These are phyloP conservation scores for Agrochola lychnidis DNA, from an alignment of 2,888 invertebrate genomes.

Conservation along the genomic window DNA sequence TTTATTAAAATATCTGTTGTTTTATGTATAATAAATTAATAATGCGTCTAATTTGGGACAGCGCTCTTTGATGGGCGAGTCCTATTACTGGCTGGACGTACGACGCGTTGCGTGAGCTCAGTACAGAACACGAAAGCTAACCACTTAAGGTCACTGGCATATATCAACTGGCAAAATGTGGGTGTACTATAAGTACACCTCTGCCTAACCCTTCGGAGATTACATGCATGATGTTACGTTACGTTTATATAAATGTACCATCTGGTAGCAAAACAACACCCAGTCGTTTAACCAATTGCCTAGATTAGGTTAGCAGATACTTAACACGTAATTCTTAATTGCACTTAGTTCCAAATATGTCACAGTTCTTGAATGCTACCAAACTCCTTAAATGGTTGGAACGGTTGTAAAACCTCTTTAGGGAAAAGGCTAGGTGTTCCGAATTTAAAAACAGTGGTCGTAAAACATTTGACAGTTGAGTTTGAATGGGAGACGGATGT, in stretches of 20 bases:
- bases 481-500: background rate
- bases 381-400: constrained; percentile 19
- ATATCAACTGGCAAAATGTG: too few species aligned
- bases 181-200: too few species aligned
- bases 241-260: background rate
- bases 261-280: constrained; percentile 1
- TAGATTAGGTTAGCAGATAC: constrained; percentile 27
- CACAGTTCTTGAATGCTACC: constrained; percentile 6
- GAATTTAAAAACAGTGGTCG: constrained; percentile 22
- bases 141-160: too few species aligned
- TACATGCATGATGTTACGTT: too few species aligned
- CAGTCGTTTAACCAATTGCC: constrained; percentile 23
- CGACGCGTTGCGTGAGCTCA: too few species aligned
- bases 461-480: constrained; percentile 18
- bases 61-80: too few species aligned
- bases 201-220: too few species aligned
- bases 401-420: constrained; percentile 30
- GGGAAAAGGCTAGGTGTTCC: constrained; percentile 15
- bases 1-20: too few species aligned
- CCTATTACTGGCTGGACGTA: too few species aligned
- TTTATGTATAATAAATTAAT: too few species aligned
- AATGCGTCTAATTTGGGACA: too few species aligned
- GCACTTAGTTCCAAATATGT: constrained; percentile 25
- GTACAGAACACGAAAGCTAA: too few species aligned
- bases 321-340: constrained; percentile 53